Conservation (phyloP, 1,140 invertebrate genomes). For the Drosophila ficusphila region DNA sequence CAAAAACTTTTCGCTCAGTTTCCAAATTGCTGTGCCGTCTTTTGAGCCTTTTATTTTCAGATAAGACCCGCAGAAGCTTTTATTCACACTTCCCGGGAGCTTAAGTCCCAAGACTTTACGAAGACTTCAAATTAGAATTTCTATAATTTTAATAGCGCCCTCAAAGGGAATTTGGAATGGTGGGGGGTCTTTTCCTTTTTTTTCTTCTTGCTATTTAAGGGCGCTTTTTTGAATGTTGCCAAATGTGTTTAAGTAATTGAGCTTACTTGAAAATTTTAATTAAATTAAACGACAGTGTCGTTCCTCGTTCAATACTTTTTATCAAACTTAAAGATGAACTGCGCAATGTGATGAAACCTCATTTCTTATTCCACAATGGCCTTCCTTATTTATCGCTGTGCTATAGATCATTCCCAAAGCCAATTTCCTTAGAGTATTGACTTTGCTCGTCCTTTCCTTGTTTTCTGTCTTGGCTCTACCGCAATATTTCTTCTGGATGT, state of each 20-base stretch:
- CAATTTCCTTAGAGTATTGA: constrained; percentile 8
- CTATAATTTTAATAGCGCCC: constrained; percentile 18
- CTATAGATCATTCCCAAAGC: background rate
- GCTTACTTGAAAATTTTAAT: too few relatives aligned
- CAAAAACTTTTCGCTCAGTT: constrained; percentile 60
- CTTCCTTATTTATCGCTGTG: background rate
- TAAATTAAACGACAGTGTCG: too few relatives aligned
- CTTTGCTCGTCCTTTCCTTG: background rate
- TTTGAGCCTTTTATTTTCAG: constrained; percentile 65
- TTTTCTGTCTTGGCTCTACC: background rate
- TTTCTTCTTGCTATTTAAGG: too few relatives aligned
- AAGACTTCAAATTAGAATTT: constrained; percentile 49
- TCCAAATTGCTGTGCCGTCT: constrained; percentile 42
- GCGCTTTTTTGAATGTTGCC: too few relatives aligned
- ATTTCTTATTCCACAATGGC: background rate
- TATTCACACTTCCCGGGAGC: constrained; percentile 24
- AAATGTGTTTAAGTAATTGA: too few relatives aligned
- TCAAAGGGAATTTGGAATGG: too few relatives aligned
- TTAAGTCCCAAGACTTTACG: constrained; percentile 20
- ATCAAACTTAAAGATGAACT: background rate
- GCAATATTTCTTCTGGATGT: background rate
- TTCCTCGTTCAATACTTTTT: too few relatives aligned
- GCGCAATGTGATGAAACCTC: background rate
- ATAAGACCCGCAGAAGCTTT: constrained; percentile 42
- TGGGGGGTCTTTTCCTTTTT: too few relatives aligned